Conservation (phyloP, 2,113 vertebrate genomes). For the Microcebus ravelobensis region DNA sequence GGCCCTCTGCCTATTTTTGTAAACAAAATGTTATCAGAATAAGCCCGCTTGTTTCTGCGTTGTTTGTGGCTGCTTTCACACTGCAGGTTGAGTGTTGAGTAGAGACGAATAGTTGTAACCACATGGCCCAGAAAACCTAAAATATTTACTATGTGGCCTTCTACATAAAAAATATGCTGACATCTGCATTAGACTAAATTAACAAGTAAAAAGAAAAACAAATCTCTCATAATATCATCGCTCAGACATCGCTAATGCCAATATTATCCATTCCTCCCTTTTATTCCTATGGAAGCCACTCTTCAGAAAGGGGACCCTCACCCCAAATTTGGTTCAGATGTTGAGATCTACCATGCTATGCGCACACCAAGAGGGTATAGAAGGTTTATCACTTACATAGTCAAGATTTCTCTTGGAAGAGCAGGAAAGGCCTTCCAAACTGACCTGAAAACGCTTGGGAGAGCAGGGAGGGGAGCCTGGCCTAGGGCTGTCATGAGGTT, state of each 20-base stretch:
- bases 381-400: neutral
- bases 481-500: neutral
- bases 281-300: neutral
- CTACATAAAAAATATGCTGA: neutral
- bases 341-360: neutral
- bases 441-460: too few species aligned
- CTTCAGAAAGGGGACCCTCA: neutral
- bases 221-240: neutral
- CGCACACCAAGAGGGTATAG: neutral
- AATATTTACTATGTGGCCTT: neutral
- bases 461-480: neutral
- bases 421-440: too few species aligned
- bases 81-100: neutral
- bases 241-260: neutral
- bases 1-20: neutral
- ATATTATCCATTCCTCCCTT: neutral
- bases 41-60: neutral
- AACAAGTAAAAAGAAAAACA: neutral
- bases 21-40: neutral
- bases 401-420: neutral
- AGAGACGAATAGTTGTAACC: neutral
- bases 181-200: neutral
- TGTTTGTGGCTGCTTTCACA: neutral
- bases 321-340: neutral
- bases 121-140: neutral